A percentile compares a stretch with the other conserved stretches of the same genome.
phyloP scores from a whole-genome alignment of 2,113 vertebrate species.

The Carassius auratus region DNA sequence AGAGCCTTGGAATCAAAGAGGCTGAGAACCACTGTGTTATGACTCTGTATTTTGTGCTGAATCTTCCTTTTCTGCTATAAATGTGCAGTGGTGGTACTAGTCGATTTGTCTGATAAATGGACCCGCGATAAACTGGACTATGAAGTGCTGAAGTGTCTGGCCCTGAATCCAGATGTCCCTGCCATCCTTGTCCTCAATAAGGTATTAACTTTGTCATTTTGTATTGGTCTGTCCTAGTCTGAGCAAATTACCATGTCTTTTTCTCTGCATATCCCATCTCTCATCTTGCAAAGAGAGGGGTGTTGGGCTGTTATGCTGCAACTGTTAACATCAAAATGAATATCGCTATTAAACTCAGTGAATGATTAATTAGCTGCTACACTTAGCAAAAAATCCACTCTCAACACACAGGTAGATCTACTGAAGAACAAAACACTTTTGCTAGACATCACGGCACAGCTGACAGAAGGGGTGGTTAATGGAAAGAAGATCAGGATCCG shows the following conservation, averaged over 20 bases:
- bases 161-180: slow-evolving; percentile 78
- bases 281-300: neutral
- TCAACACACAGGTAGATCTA: slow-evolving; percentile 81
- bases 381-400: neutral
- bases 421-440: slow-evolving; percentile 82
- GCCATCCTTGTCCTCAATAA: slow-evolving; percentile 93
- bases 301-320: neutral
- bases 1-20: neutral
- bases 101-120: slow-evolving; percentile 90
- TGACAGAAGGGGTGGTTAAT: slow-evolving; percentile 87
- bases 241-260: neutral
- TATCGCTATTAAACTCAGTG: neutral
- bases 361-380: neutral
- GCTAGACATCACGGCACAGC: slow-evolving; percentile 76
- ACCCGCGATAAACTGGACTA: slow-evolving; percentile 76
- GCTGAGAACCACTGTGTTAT: neutral
- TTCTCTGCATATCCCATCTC: neutral
- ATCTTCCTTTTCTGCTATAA: slow-evolving; percentile 12
- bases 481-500: slow-evolving; percentile 72
- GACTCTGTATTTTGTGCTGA: neutral
- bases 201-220: slow-evolving; percentile 68
- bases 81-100: slow-evolving; percentile 85
- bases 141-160: slow-evolving; percentile 84
- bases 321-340: neutral
- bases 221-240: neutral